Evolutionary conservation across 2,888 invertebrate species (phyloP), one percentile per base, ranked within the genome.

Genomic region (Pasiphila rectangulata): DNA sequence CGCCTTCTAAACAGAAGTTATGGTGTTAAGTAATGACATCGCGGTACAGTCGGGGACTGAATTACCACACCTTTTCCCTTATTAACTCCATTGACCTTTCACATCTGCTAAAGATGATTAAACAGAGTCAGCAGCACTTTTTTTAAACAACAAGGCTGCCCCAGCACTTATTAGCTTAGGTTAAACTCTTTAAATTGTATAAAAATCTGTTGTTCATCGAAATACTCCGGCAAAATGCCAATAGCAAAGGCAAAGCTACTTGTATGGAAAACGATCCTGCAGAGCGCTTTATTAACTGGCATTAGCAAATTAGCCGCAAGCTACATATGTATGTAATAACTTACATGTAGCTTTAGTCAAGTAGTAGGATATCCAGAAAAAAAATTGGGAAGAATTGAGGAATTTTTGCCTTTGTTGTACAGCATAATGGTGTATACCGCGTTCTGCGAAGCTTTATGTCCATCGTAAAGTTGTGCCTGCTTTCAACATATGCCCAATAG

Each of bases 1-100:
- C 46, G 58, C 50, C 55, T 61, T 63, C 71, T 80, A 79, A 83
- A 79, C 75, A 79, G 74, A 73, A 86, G 78, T 83, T 80, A 84
- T 75, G 75, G 78, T 74, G 75, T 69, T 75, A 77, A 79, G 78
- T 82, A 79, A 82, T 75, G 73, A 69, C 12, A 29, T 40, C 15
- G 27, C 17, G 25, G 35, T 59, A 55, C 54, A 38, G 48, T 55
- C 38, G 1, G 23, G 30, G 24, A 36, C 10, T 13, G 5, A 30
- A 5, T 25, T 12, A 25, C 20, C 25, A 27, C 25, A 27, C 12
- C 25, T 27, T 27, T n/a, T 7, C 13, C 7, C 13, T 27, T 7
- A 6, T 13, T 4, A 6, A 13, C 13, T 12, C 1, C 13, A 27
- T 12, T 27, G 12, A 13, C 27, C 13, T 27, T 27, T 12, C 27